Evolutionary conservation across 35 echinoderm and acorn worm species (phyloP).

Genomic region (Ptychodera flava): DNA sequence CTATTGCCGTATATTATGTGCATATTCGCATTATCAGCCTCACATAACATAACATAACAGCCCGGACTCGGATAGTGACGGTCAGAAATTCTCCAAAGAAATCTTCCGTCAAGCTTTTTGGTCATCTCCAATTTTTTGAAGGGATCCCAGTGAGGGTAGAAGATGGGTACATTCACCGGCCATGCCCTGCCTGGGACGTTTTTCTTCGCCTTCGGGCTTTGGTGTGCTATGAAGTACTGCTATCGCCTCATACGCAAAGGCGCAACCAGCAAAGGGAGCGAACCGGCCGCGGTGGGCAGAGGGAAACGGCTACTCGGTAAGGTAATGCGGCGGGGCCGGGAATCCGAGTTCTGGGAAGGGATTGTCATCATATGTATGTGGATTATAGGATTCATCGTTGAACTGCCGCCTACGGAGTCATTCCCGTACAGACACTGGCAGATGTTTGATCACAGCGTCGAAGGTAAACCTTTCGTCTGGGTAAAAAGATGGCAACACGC

Average conservation of each 20-base stretch:
- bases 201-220: constrained; percentile 72
- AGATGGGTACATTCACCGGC: constrained; percentile 84
- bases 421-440: constrained; percentile 46
- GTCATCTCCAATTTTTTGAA: too few species aligned
- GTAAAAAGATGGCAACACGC: constrained; percentile 61
- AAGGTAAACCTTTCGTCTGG: constrained; percentile 4
- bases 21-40: too few species aligned
- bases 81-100: too few species aligned
- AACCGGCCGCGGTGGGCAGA: too few species aligned
- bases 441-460: constrained; percentile 47
- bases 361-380: neutral
- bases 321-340: neutral
- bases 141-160: too few species aligned
- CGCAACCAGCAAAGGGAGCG: neutral
- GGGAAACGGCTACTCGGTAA: neutral
- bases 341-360: neutral
- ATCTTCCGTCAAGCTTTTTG: too few species aligned
- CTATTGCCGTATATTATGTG: too few species aligned
- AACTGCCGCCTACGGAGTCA: constrained; percentile 26
- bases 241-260: neutral
- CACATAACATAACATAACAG: too few species aligned
- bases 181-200: constrained; percentile 83
- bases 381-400: constrained; percentile 66
- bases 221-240: constrained; percentile 69
- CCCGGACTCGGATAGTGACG: too few species aligned